Conservation (phyloP, 2,797 vertebrate genomes). For the Malacoraja senta region DNA sequence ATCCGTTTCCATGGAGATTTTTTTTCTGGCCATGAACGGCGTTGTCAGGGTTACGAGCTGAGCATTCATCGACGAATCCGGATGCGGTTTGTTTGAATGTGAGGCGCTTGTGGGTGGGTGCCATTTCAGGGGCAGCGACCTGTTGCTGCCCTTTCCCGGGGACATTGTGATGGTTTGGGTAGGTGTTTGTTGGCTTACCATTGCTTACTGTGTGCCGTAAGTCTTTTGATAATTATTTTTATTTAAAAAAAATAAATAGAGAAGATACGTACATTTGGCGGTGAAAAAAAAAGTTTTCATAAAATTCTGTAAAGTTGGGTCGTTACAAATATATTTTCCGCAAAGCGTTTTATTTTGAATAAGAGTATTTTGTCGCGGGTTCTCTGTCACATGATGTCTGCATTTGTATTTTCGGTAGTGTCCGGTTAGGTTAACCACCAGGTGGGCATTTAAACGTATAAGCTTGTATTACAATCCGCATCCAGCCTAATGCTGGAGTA, state of each 20-base stretch:
- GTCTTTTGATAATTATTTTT: too few species aligned
- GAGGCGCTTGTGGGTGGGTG: neutral
- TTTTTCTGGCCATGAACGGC: too few species aligned
- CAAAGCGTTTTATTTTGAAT: neutral
- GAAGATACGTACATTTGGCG: neutral
- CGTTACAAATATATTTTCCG: too few species aligned
- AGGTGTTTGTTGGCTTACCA: neutral
- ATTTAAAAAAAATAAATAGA: too few species aligned
- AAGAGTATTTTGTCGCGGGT: neutral
- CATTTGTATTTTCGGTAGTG: neutral
- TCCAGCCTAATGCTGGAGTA: too few species aligned
- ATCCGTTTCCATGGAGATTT: neutral
- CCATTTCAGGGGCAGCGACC: constrained; percentile 8
- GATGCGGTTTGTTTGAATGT: neutral
- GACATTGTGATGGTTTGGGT: constrained; percentile 37
- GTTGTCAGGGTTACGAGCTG: neutral
- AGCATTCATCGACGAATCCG: neutral
- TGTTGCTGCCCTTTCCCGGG: neutral
- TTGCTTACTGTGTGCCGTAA: neutral
- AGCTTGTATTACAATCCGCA: too few species aligned
- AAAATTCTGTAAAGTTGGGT: too few species aligned
- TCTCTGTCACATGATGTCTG: too few species aligned
- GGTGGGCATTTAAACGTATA: neutral
- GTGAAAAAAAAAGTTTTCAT: neutral
- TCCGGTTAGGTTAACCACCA: neutral